Conservation (phyloP, 53 echinoderm and acorn worm genomes). For the Mesocentrotus franciscanus region DNA sequence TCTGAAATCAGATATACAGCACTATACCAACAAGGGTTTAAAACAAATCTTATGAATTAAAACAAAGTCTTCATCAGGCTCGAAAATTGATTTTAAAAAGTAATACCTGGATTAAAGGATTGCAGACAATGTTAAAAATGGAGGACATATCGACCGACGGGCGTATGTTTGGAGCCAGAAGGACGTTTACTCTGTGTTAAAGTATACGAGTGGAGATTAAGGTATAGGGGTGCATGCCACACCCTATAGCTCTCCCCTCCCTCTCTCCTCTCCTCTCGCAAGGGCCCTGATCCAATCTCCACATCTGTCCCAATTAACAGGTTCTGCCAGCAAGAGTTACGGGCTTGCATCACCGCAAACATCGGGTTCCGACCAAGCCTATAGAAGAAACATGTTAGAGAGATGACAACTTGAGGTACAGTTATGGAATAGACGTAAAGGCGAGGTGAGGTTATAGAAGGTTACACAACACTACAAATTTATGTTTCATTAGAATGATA, state of each 20-base stretch:
- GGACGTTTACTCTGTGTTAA: no score
- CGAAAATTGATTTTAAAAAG: no score
- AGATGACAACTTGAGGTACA: not conserved
- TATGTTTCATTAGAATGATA: not conserved
- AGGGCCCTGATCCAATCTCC: not conserved
- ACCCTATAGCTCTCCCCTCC: not conserved
- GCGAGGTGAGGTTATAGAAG: not conserved
- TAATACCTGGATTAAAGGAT: no score
- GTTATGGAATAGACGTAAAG: not conserved
- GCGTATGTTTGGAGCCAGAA: no score
- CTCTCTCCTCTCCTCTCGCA: not conserved
- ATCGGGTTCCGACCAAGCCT: not conserved
- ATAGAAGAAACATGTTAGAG: not conserved
- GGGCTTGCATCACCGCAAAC: constrained; percentile 4
- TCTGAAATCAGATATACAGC: no score
- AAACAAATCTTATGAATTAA: no score
- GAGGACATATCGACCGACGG: no score
- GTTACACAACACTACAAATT: not conserved
- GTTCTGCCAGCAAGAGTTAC: not conserved
- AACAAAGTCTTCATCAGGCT: no score
- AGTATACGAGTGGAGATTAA: no score
- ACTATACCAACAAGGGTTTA: no score
- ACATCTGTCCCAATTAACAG: constrained; percentile 7
- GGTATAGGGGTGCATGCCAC: not conserved
- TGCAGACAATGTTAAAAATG: no score